Base-by-base conservation (phyloP, 2,888 invertebrate species). In the Pantelozetes paolii region DNA sequence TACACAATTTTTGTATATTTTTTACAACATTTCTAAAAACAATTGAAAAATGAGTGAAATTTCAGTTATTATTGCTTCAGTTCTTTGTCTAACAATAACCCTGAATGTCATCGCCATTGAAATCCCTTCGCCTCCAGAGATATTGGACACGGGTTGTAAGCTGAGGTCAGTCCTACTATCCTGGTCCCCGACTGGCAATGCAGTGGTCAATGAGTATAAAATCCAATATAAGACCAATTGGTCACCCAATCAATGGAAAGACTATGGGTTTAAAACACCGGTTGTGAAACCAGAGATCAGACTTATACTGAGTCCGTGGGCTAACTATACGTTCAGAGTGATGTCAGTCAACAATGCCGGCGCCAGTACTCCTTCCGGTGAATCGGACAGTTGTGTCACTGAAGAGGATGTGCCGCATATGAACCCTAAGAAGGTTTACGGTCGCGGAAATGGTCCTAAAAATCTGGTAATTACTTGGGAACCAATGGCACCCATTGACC, bases 391-490 rank as follows among this genome's bases (percentile, higher is more conserved):
- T 1, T 85, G 85, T 78, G 77, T 78, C n/a, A 83, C 84, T 0
- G 80, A 80, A 2, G 79, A 81, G 36, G 80, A 80, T 45, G 76
- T 78, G 9, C 85, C 85, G 8, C 81, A 80, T 71, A 79, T 79
- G 48, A 82, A 84, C 76, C 84, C 84, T 2, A 77, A 78, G 3
- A 80, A 81, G 54, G 83, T 84, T 6, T 77, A 79, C 15, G 82
- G 82, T 0, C 79, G 81, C 62, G 82, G 83, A 70, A 80, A 81
- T 28, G 80, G 81, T 69, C 82, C 82, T 2, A 82, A 82, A 45
- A 81, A 82, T 71, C 80, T 85, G 54, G 82, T 83, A 71, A 82
- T 85, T 42, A 79, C 81, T 70, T 85, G 85, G 85, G 81, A 84
- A 82, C 82, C 83, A 26, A 84, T 85, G 83, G 80, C 82, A 0